Base-by-base conservation (phyloP, 2,888 invertebrate genomes). In the Aplocera efformata region DNA sequence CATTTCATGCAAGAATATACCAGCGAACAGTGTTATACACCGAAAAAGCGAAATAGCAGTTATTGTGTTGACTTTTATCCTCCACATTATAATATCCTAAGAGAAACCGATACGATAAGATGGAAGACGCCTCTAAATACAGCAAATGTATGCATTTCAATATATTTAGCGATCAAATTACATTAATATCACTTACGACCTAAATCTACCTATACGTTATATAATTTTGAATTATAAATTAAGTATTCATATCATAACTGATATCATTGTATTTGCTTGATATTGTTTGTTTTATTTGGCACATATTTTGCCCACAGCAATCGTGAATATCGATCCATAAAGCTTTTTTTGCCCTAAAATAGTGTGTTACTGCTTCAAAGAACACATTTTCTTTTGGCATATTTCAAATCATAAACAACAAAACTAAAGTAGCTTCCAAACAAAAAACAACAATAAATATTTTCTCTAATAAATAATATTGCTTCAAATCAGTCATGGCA, bases 81-180 rank as follows among this genome's bases (percentile, higher is more conserved):
- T 59, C 67, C 48, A 5, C 13, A 65, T 55, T 44, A 60, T 56
- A 64, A 46, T 71, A 67, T 54, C 65, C 78, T 81, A 81, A 75
- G 67, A 80, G 72, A 74, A 80, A 82, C 72, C 67, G 72, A 81
- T 78, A 78, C 52, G 5, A 66, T 80, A 79, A 82, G 83, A 79
- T 88, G 86, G 86, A 88, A 88, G 86, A 88, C 86, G 86, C 85
- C 74, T 69, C 82, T 85, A 86, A 83, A 82, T 83, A 88, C 84
- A 88, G 85, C 86, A 84, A 80, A 76, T 77, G 72, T 82, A 79
- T 82, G 75, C 77, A 79, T 81, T 80, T 72, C 63, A 67, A 53
- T 54, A 58, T 68, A 69, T 76, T 75, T 77, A 82, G 79, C 77
- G 72, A 72, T 79, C 66, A 72, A 68, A 68, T 75, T 74, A 74